Evolutionary conservation across 2,797 vertebrate genomes (phyloP), one percentile per base, ranked within the genome.

Genomic region (Oceanodroma leucorhoa): DNA sequence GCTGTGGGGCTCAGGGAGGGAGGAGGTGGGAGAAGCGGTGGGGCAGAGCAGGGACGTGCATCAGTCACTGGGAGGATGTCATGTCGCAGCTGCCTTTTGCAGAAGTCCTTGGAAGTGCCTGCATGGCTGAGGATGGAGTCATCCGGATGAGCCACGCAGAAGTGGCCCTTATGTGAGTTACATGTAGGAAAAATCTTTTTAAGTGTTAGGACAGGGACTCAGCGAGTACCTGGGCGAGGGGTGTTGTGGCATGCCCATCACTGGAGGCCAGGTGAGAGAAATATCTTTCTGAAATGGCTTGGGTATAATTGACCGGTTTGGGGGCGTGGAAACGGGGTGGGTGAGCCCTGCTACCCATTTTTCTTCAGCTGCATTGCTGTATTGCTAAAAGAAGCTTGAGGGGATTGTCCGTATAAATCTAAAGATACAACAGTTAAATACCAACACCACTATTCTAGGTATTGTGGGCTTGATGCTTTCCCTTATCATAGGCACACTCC

Each of bases 71-170:
- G 27, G 61, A 65, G 24, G 19, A 21, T 26, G 14, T 77, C 32
- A 10, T 54, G 48, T 43, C 12, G 0, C 62, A 30, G 45, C 40
- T 55, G 30, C 40, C 66, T 72, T 82, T 72, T 79, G 58, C 32
- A 55, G 45, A 54, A 65, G 12, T 23, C 40, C 65, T 27, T 60
- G 45, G 82, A 82, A 41, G 11, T 21, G 2, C 17, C 29, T 76
- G 45, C 34, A 8, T 0, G 0, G 26, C 48, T 65, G 34, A 48
- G 29, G 32, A 64, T 34, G 21, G 53, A 60, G 29, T 14, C 1
- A 7, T 67, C 26, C 0, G 0, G 19, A 53, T 26, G 9, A 77
- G 45, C 5, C 45, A 4, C 0, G 5, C 30, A 23, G 23, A 43
- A 73, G 20, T 1, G 6, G 30, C 19, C 22, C 22, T 60, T 55